Evolutionary conservation across 2,113 vertebrate species (phyloP), one percentile per base, ranked within the genome.

Genomic region (Pandion haliaetus): DNA sequence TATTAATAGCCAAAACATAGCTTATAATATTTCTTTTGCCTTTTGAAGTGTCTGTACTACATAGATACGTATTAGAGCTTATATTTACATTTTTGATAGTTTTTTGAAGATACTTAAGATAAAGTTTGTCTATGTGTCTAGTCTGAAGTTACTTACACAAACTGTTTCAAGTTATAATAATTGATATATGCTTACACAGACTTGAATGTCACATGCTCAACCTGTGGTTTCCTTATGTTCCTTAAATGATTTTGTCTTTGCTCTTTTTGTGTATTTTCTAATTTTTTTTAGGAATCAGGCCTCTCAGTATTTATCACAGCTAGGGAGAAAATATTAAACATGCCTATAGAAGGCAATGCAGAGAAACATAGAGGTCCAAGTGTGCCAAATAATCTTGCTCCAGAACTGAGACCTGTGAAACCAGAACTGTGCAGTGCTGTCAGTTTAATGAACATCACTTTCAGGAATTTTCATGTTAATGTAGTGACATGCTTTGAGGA

Each of bases 181-280:
- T 92, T 81, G 10, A 50, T 50, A 45, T 10, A 52, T 14, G 11
- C 73, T 79, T 40, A 34, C 58, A 91, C 25, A 50, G 87, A 77
- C 52, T 81, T 72, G 40, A 58, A 94, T 55, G n/a, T 93, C 92
- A 97, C 77, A 95, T 83, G 91, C 54, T 89, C 3, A 8, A n/a
- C 66, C 32, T 77, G 91, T 3, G 84, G 81, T 85, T 97, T 95
- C 70, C 58, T 36, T 40, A 15, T 58, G 88, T 95, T 96, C 90
- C 94, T 71, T 74, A 96, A 88, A 93, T 79, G 17, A 72, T 38
- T 72, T 47, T 49, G 9, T 50, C 70, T 84, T 95, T 85, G 81
- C 91, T 95, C 72, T 86, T 97, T 88, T 84, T 54, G 14, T 71
- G 7, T 17, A 23, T 90, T 88, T 95, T 83, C 49, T 71, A 16